Percentiles rank a stretch among this genome's conserved stretches.
These are phyloP conservation scores for Callorhinus ursinus DNA, from an alignment of 2,113 vertebrate genomes.

Conservation along the genomic window DNA sequence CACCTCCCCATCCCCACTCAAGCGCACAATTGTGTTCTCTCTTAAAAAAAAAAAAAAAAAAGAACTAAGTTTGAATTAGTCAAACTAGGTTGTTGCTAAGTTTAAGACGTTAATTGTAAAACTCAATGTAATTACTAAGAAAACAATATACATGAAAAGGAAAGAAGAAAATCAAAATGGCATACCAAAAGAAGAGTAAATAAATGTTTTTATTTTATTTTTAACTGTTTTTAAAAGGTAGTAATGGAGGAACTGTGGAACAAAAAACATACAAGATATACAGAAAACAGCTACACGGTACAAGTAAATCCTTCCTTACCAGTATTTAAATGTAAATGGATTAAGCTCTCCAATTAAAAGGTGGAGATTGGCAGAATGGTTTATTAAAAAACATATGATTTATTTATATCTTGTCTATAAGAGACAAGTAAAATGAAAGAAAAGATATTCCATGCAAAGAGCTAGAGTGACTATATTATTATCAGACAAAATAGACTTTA, in stretches of 20 bases:
- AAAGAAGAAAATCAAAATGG: constrained; percentile 39
- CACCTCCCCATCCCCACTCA: background rate
- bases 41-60: background rate
- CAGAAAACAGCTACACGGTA: background rate
- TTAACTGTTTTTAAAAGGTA: background rate
- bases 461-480: background rate
- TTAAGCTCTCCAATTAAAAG: background rate
- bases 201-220: background rate
- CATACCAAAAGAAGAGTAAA: background rate
- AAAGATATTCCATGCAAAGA: background rate
- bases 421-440: background rate
- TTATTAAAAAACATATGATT: background rate
- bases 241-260: background rate
- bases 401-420: background rate
- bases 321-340: background rate
- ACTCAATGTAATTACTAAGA: background rate
- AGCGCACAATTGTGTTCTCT: background rate
- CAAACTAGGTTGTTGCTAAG: background rate
- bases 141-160: background rate
- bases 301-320: background rate
- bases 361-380: background rate
- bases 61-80: background rate
- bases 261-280: background rate
- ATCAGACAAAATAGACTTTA: constrained; percentile 12
- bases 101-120: constrained; percentile 33